Percentiles rank a stretch among this genome's conserved stretches.
Evolutionary conservation across 2,797 vertebrate genomes (phyloP).

Genomic region (Acipenser oxyrinchus): DNA sequence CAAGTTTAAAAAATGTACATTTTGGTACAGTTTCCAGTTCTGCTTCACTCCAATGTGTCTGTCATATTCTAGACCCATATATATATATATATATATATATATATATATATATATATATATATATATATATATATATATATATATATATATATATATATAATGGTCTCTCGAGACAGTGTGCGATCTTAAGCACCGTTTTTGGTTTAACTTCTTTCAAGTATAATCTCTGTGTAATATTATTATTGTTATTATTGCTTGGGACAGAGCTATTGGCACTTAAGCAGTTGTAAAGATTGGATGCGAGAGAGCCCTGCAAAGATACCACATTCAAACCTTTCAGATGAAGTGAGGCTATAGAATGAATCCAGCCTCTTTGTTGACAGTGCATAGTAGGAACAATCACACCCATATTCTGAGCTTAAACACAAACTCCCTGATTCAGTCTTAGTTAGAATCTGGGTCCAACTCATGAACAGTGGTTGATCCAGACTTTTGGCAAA

Average conservation of each 20-base stretch:
- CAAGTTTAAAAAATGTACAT: conserved; percentile 13
- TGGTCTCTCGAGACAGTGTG: conserved; percentile 77
- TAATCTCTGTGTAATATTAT: conserved; percentile 31
- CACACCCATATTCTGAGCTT: too few relatives aligned
- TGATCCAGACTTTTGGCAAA: too few relatives aligned
- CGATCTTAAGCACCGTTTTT: conserved; percentile 75
- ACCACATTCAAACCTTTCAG: conserved; percentile 22
- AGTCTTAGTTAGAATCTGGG: too few relatives aligned
- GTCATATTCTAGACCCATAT: conserved; percentile 17
- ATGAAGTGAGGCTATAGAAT: too few relatives aligned
- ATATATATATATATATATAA: conserved; percentile 39
- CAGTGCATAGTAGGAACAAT: too few relatives aligned
- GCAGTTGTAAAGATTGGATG: conserved; percentile 77
- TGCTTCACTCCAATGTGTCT: conserved; percentile 10
- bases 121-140: conserved; percentile 39
- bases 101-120: conserved; percentile 39
- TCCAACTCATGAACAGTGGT: too few relatives aligned
- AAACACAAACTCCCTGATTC: too few relatives aligned
- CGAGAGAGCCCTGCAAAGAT: conserved; percentile 70
- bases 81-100: conserved; percentile 25
- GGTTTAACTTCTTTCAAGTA: conserved; percentile 64
- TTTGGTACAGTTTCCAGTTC: conserved; percentile 27
- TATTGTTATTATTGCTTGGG: conserved; percentile 68
- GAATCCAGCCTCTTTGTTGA: too few relatives aligned
- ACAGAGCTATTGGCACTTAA: conserved; percentile 79